Conservation (phyloP, 2,113 vertebrate species). For the Clarias magur region DNA sequence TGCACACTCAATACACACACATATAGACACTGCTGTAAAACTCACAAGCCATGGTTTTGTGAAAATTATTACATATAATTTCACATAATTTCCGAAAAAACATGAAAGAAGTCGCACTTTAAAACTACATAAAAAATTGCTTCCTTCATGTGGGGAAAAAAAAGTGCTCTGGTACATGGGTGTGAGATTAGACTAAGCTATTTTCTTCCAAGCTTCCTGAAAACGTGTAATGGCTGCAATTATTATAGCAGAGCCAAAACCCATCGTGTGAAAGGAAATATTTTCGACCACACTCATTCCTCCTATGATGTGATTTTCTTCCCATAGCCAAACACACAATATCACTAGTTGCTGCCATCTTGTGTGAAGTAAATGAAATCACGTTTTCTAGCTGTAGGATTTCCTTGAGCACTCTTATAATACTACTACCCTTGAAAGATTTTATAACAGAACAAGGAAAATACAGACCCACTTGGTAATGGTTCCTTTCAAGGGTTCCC, state of each 20-base stretch:
- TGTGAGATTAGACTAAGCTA: neutral
- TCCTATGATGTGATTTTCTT: neutral
- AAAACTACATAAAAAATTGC: neutral
- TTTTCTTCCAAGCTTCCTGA: neutral
- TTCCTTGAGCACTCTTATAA: neutral
- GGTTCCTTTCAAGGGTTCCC: neutral
- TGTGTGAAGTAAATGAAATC: slow-evolving; percentile 9
- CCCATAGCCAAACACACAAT: neutral
- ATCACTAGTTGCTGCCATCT: slow-evolving; percentile 37
- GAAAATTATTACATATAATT: neutral
- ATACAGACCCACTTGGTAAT: neutral
- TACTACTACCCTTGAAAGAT: neutral
- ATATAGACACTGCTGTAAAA: neutral
- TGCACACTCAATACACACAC: neutral
- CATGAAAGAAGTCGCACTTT: neutral
- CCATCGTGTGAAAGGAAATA: neutral
- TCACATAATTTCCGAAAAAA: neutral
- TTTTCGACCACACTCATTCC: neutral
- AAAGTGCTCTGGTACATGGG: neutral
- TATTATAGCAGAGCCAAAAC: neutral
- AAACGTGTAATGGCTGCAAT: neutral
- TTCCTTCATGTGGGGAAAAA: neutral
- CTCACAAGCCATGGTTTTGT: neutral
- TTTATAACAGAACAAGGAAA: neutral
- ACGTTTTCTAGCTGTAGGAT: neutral